Base-by-base conservation (phyloP, 1,140 invertebrate genomes). In the Orussus abietinus region DNA sequence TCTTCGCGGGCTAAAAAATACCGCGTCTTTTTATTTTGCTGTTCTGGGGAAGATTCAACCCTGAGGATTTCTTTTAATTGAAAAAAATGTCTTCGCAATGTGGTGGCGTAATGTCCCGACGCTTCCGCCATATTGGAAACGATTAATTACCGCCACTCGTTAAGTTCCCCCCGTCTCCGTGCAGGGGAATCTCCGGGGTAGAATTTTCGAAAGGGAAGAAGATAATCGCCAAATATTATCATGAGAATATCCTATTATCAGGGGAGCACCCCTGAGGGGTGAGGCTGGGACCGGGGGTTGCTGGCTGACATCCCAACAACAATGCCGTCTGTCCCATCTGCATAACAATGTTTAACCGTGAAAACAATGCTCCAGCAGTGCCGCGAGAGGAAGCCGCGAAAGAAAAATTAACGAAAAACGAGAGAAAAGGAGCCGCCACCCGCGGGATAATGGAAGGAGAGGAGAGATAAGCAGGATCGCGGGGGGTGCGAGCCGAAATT, bases 281-380 rank as follows among this genome's bases (percentile, higher is more conserved):
- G 15, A 11, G 7, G 1, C 2, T 4, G 7, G 18, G 28, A 12
- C 25, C 26, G 18, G 9, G 31, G 47, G 47, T 32, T 37, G 46
- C 17, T 32, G 19, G 36, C 5, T 34, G 18, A 38, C 51, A 50
- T 22, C 47, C 49, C 37, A 53, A 57, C 51, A 62, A 63, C 62
- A 64, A 63, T 59, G 58, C 60, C 48, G 51, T 61, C 58, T 57
- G 54, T 42, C 42, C 43, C 38, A 64, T 66, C 58, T 66, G 58
- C 63, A 66, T 66, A 64, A 62, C 59, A 66, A 66, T 66, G 59
- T 64, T 66, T 57, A 59, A 54, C 56, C 52, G 39, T 40, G 57
- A 57, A 62, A 64, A 65, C 61, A 61, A 64, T 62, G 57, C 52
- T 50, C 45, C 45, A 30, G 13, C 26, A 20, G 32, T 30, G 26